A percentile compares a stretch with the other conserved stretches of the same genome.
Evolutionary conservation across 2,888 invertebrate genomes (phyloP).

Genomic region (Lasioglossum calceatum): DNA sequence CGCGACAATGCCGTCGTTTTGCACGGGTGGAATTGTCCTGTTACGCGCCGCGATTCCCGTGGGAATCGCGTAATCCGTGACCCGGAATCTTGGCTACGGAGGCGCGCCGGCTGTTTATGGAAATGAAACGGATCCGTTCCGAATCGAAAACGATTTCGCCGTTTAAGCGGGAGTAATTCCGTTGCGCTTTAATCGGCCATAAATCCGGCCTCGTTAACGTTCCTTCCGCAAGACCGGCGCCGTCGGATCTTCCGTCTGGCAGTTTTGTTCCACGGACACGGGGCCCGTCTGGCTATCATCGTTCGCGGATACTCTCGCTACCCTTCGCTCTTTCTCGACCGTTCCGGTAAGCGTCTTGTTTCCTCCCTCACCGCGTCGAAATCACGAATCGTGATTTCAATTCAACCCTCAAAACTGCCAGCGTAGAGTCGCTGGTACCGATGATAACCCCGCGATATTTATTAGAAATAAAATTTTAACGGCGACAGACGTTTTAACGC

Average conservation of each 20-base stretch:
- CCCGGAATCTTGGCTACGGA: conserved; percentile 35
- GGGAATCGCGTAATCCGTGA: conserved; percentile 47
- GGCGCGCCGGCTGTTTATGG: conserved; percentile 27
- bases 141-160: conserved; percentile 30
- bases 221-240: neutral
- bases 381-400: neutral
- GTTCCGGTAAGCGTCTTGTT: neutral
- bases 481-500: neutral
- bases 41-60: conserved; percentile 27
- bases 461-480: conserved; percentile 5
- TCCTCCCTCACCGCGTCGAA: neutral
- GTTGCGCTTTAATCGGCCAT: conserved; percentile 34
- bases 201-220: conserved; percentile 33
- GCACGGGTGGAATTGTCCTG: conserved; percentile 32
- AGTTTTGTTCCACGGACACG: neutral
- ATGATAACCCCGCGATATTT: neutral
- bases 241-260: conserved; percentile 13
- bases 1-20: conserved; percentile 34
- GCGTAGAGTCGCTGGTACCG: neutral
- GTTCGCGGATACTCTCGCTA: neutral
- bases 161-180: conserved; percentile 13
- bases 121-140: conserved; percentile 19
- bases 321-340: neutral
- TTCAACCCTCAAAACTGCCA: neutral
- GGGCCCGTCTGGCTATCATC: neutral